Evolutionary conservation across 2,797 vertebrate species (phyloP), one percentile per base, ranked within the genome.

Genomic region (Phataginus tricuspis): DNA sequence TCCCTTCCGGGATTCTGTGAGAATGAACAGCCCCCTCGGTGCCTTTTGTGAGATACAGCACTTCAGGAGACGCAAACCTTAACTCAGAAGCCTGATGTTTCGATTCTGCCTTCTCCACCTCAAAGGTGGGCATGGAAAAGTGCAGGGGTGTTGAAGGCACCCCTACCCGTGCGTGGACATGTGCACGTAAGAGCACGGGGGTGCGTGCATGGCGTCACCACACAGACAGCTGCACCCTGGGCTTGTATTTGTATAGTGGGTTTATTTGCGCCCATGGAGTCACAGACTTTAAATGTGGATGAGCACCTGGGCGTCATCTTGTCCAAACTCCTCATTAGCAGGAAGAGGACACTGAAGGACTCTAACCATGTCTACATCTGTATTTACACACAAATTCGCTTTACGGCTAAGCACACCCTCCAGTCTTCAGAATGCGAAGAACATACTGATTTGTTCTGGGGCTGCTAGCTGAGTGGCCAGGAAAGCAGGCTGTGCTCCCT

Each of bases 381-480:
- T 18, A 29, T 42, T 25, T 15, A 42, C 18, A 31, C 45, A 21
- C 25, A 25, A 37, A 7, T 55, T 42, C 29, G 18, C 72, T 77
- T 89, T 31, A 29, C 29, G 25, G 19, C 34, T 64, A 11, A 27
- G 19, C 37, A 53, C 25, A 7, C 5, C 14, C 72, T 53, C 23
- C 39, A 9, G 49, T n/a, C 1, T n/a, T 34, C 18, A 18, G 42
- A n/a, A 51, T 9, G 13, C 8, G 16, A 16, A 78, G 39, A 64
- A 53, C n/a, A 53, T 51, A 66, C 34, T 8, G 4, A 3, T 21
- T 9, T 37, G 61, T 19, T 39, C n/a, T 15, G 25, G 37, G 66
- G 16, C 37, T 6, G 0, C 13, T 53, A 21, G 57, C 23, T 12
- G 23, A 4, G 15, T 8, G 15, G 0, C 0, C 31, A 39, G 49